Conservation (phyloP, 2,797 vertebrate genomes). For the Rachycentron canadum region DNA sequence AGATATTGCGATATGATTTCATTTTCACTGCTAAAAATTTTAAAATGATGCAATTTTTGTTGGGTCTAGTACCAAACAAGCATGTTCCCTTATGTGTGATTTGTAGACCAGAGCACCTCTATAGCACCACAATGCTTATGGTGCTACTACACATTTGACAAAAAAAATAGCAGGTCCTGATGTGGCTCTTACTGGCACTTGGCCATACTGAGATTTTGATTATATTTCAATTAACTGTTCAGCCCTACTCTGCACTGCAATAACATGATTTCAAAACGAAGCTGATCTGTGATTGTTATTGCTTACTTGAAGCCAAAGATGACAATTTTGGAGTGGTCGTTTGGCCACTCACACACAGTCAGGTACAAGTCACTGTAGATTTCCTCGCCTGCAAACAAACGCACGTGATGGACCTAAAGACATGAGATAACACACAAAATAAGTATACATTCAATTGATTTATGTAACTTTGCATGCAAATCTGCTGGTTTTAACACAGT, state of each 20-base stretch:
- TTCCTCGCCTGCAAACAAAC: constrained; percentile 93
- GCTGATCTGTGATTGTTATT: neutral
- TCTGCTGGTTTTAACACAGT: neutral
- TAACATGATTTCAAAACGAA: neutral
- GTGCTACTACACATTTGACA: too few relatives aligned
- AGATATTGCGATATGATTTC: too few relatives aligned
- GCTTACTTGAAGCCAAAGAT: constrained; percentile 97
- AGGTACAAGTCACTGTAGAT: constrained; percentile 96
- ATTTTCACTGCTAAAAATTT: too few relatives aligned
- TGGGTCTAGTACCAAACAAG: too few relatives aligned
- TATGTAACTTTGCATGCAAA: neutral
- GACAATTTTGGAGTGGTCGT: constrained; percentile 93
- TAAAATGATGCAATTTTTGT: too few relatives aligned
- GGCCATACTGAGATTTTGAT: too few relatives aligned
- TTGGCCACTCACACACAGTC: constrained; percentile 96
- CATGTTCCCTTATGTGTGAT: too few relatives aligned
- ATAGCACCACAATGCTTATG: too few relatives aligned
- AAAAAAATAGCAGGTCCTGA: too few relatives aligned
- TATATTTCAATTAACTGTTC: too few relatives aligned
- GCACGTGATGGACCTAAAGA: constrained; percentile 91
- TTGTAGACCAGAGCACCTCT: too few relatives aligned
- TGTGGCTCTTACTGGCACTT: too few relatives aligned
- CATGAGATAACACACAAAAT: neutral
- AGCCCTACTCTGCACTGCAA: neutral
- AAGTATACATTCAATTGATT: neutral